Percentiles rank a stretch among this genome's conserved stretches.
Evolutionary conservation across 2,888 invertebrate genomes (phyloP).

Genomic region (Drosophila formosana): DNA sequence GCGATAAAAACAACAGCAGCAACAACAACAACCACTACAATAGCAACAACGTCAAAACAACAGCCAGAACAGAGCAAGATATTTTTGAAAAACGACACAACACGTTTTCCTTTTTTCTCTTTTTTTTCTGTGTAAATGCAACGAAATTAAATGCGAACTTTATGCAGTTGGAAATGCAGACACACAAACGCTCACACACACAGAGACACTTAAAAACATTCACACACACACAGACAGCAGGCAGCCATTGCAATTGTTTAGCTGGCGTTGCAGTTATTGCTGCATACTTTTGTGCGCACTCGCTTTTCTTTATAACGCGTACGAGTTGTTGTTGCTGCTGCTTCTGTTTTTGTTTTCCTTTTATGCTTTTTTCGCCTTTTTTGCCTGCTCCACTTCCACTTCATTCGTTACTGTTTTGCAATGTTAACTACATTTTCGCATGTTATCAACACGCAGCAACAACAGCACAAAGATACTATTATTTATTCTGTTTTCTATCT

Average conservation of each 20-base stretch:
- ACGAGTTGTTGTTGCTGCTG: constrained; percentile 12
- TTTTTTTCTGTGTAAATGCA: constrained; percentile 41
- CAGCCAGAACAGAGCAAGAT: constrained; percentile 22
- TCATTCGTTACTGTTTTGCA: constrained; percentile 75
- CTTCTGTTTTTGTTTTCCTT: constrained; percentile 36
- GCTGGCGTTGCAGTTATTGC: constrained; percentile 51
- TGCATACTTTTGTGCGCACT: constrained; percentile 71
- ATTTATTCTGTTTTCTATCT: constrained; percentile 35
- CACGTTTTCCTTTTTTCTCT: constrained; percentile 7
- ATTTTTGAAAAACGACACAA: constrained; percentile 50
- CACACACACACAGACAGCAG: background rate
- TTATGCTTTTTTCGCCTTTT: constrained; percentile 14
- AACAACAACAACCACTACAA: constrained; percentile 8
- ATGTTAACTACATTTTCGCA: constrained; percentile 74
- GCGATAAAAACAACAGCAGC: constrained; percentile 49
- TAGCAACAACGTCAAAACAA: constrained; percentile 9
- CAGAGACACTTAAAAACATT: constrained; percentile 13
- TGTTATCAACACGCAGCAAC: constrained; percentile 55
- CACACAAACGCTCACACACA: constrained; percentile 25
- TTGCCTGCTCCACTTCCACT: constrained; percentile 60
- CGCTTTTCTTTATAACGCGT: constrained; percentile 28
- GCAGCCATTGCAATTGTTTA: constrained; percentile 52
- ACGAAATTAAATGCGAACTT: constrained; percentile 78
- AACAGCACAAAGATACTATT: constrained; percentile 47
- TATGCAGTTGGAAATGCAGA: constrained; percentile 75